These are phyloP conservation scores for Elysia chlorotica DNA, from an alignment of 1,140 invertebrate genomes.

Conservation along the genomic window DNA sequence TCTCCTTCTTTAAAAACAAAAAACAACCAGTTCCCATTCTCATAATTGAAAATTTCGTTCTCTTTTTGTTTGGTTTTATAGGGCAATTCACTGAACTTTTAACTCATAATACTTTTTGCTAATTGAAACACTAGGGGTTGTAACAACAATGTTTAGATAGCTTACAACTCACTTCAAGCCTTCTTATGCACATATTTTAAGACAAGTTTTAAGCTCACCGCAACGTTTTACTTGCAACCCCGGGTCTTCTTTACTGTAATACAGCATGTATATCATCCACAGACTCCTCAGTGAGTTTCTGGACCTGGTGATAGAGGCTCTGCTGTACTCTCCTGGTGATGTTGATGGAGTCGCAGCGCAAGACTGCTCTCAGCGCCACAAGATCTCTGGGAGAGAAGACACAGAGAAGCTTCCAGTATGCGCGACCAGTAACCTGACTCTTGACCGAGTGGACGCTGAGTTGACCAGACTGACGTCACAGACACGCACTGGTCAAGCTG, in stretches of 20 bases:
- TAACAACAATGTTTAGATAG: background rate
- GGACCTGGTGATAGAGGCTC: constrained; percentile 48
- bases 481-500: too few species aligned
- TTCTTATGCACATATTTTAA: background rate
- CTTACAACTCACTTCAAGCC: background rate
- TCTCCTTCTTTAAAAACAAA: too few species aligned
- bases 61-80: too few species aligned
- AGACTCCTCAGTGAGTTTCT: constrained; percentile 42
- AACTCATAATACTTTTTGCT: too few species aligned
- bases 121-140: background rate
- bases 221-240: background rate
- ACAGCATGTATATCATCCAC: background rate
- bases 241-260: background rate
- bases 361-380: background rate
- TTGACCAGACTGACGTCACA: background rate
- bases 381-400: background rate
- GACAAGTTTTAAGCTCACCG: background rate
- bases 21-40: too few species aligned
- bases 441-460: constrained; percentile 1
- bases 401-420: background rate
- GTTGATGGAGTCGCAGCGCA: too few species aligned
- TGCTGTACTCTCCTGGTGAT: constrained; percentile 32
- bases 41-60: too few species aligned
- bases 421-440: background rate
- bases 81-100: too few species aligned